Percentiles rank a stretch among this genome's conserved stretches.
phyloP scores from a whole-genome alignment of 2,888 invertebrate genomes.

The Stegophylla sp. region DNA sequence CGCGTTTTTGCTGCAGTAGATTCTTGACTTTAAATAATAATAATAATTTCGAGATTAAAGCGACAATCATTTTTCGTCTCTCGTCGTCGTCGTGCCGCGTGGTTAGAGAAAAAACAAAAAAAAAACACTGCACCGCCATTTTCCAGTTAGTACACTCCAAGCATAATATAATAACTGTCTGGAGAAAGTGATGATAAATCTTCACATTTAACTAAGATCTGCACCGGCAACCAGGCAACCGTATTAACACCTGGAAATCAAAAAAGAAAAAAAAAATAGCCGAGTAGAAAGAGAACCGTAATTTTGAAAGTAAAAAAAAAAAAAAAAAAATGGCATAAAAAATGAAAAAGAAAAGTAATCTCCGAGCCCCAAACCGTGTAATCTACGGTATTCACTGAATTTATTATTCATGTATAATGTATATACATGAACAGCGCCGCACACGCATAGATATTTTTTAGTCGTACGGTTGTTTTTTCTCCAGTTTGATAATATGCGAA shows the following conservation, averaged over 20 bases:
- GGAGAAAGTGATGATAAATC: slow-evolving; percentile 19
- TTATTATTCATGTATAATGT: neutral
- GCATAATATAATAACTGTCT: slow-evolving; percentile 2
- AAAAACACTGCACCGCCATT: neutral
- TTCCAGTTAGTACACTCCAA: slow-evolving; percentile 20
- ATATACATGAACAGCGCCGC: neutral
- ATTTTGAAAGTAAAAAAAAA: slow-evolving; percentile 3
- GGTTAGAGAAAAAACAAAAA: no score
- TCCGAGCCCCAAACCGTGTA: neutral
- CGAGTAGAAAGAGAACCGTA: neutral
- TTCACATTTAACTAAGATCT: neutral
- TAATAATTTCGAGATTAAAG: slow-evolving; percentile 14
- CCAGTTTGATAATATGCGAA: neutral
- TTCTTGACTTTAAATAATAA: neutral
- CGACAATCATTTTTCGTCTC: slow-evolving; percentile 2
- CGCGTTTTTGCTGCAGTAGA: neutral
- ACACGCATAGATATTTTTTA: neutral
- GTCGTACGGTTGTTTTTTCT: neutral
- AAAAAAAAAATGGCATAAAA: neutral
- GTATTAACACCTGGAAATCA: slow-evolving; percentile 20
- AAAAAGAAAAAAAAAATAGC: neutral
- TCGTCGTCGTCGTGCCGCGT: neutral
- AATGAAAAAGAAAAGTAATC: neutral
- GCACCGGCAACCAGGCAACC: neutral
- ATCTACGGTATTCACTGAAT: neutral